phyloP scores from a whole-genome alignment of 2,797 vertebrate species.

The Peromyscus eremicus region DNA sequence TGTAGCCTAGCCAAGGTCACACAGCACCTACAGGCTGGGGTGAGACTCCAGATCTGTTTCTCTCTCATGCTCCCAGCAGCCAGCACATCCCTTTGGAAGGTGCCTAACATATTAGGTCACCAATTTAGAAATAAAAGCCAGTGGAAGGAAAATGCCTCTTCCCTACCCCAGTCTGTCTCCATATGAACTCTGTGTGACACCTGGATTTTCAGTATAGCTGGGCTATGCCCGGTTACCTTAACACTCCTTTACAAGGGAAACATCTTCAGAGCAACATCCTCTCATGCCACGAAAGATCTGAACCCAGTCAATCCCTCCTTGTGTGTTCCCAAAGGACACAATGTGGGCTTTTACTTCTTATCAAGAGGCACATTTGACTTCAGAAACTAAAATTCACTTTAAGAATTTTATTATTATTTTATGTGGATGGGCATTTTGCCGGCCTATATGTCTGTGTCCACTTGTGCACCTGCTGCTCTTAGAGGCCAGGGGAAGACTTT shows the following conservation, averaged over 20 bases:
- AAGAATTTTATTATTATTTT: neutral
- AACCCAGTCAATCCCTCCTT: neutral
- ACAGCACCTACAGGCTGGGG: neutral
- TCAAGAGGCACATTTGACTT: neutral
- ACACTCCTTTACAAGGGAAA: neutral
- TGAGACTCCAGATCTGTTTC: neutral
- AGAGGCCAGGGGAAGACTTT: neutral
- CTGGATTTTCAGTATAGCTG: neutral
- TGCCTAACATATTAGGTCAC: neutral
- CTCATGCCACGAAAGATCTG: neutral
- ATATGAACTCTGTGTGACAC: neutral
- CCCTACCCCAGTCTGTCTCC: neutral
- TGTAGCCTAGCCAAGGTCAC: neutral
- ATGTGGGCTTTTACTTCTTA: neutral
- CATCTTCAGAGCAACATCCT: neutral
- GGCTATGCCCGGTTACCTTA: neutral
- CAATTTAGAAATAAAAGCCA: neutral
- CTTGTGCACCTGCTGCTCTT: neutral
- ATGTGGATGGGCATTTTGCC: neutral
- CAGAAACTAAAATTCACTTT: neutral
- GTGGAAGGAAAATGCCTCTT: neutral
- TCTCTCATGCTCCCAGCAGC: neutral
- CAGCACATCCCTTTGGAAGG: constrained; percentile 17
- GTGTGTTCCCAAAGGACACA: neutral
- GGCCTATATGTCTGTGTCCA: too few species aligned